Evolutionary conservation across 1,140 invertebrate genomes (phyloP), one percentile per base, ranked within the genome.

Genomic region (Caligus rogercresseyi): DNA sequence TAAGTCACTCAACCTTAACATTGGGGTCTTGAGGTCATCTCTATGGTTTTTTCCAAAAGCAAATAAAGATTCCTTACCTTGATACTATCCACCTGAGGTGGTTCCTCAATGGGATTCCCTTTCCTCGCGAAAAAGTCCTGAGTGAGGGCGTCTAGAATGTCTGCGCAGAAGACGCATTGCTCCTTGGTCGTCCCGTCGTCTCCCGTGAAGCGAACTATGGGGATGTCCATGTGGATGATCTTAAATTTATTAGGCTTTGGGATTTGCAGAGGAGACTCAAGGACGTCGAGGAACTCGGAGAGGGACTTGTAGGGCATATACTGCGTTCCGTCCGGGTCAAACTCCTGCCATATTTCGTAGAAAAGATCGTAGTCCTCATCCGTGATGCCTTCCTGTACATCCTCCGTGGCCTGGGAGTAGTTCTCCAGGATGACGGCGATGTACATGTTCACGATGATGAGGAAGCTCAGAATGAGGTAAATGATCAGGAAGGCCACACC

Each of bases 361-460:
- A 95, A 98, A 89, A 97, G 94, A 72, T 98, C 94, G 76, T 96
- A 97, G 73, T 98, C 93, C 74, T 97, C 93, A 72, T 95, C 91
- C 24, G 92, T 96, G 54, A 97, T 78, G 69, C 93, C 92, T 75
- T 97, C 92, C 72, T 97, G 60, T 4, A 97, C 94, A 74, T 97
- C 94, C 76, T 97, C 93, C 43, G 91, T 96, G 43, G 93, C 93
- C 77, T 90, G 86, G 54, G 89, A 94, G 76, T 97, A 98, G 75
- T 97, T 98, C 76, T 98, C 93, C 74, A 98, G 81, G 74, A 98
- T 97, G 72, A 96, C 91, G 70, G 92, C 92, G 75, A 96, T 97
- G 80, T 96, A 96, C 93, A 96, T 96, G 82, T 96, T 96, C 73
- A 96, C 93, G 66, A 97, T 89, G 71, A 98, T 96, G 68, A 98